These are phyloP conservation scores for Ifrita kowaldi DNA, from an alignment of 2,113 vertebrate genomes.

Conservation along the genomic window DNA sequence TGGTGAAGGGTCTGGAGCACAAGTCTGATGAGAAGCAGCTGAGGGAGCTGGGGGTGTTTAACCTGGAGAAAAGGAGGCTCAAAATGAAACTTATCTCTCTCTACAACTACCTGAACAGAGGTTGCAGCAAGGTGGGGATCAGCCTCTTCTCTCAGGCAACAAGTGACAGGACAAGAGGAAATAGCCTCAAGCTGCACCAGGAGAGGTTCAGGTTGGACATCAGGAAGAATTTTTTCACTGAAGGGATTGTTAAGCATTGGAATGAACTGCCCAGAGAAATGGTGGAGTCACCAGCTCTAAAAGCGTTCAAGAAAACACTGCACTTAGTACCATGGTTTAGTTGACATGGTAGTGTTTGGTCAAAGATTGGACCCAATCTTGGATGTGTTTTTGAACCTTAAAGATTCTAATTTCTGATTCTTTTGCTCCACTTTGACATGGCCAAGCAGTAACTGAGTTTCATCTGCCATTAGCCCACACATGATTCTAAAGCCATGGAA, in stretches of 20 bases:
- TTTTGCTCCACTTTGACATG: not conserved
- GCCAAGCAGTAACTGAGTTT: not conserved
- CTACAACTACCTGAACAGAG: not conserved
- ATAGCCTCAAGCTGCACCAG: not conserved
- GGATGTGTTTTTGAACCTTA: not conserved
- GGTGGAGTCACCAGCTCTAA: not conserved
- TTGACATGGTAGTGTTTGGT: not conserved
- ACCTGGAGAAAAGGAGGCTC: not conserved
- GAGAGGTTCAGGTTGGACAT: not conserved
- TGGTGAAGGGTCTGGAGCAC: not conserved
- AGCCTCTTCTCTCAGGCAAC: not conserved
- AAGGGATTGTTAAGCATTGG: not conserved
- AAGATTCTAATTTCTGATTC: not conserved
- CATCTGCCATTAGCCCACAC: not conserved
- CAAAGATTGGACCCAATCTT: not conserved
- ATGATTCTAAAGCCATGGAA: not conserved
- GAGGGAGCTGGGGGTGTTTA: not conserved
- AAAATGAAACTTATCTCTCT: not conserved
- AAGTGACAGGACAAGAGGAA: not conserved
- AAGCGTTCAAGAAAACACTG: not conserved
- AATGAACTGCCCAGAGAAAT: not conserved
- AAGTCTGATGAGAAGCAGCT: not conserved
- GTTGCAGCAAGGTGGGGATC: not conserved
- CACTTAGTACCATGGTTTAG: not conserved
- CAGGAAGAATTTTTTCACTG: not conserved